Percentiles rank a stretch among this genome's conserved stretches.
These are phyloP conservation scores for Papilio machaon DNA, from an alignment of 1,140 invertebrate genomes.

Conservation along the genomic window DNA sequence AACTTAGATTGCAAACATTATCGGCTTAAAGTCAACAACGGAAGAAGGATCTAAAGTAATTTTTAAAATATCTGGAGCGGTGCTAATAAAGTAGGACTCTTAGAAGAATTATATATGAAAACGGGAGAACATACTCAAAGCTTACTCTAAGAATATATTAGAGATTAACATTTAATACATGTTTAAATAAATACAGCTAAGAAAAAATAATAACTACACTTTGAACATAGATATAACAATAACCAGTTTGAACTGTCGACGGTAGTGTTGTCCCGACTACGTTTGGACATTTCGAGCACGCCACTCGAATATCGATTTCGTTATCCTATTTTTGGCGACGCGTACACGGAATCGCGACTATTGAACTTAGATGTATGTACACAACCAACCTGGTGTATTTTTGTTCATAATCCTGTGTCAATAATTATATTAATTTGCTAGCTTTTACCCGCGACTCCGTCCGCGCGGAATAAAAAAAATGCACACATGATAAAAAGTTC, in stretches of 20 bases:
- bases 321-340: constrained; percentile 37
- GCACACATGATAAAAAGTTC: no score
- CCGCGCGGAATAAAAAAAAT: no score
- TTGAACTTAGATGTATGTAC: constrained; percentile 21
- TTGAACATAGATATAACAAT: constrained; percentile 28
- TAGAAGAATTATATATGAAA: no score
- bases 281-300: constrained; percentile 34
- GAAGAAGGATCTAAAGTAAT: no score
- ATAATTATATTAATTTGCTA: neutral
- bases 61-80: no score
- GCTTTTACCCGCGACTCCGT: no score
- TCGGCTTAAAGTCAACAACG: no score
- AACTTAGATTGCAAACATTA: no score
- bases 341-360: constrained; percentile 31
- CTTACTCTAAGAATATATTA: neutral
- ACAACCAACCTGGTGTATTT: neutral
- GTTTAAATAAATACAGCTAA: neutral
- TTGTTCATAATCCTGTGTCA: neutral
- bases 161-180: neutral
- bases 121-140: no score
- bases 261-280: constrained; percentile 34
- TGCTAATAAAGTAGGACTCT: no score
- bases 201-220: neutral
- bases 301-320: constrained; percentile 37
- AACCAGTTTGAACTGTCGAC: constrained; percentile 11